Percentiles rank a stretch among this genome's conserved stretches.
Evolutionary conservation across 2,113 vertebrate species (phyloP).

Genomic region (Excalfactoria chinensis): DNA sequence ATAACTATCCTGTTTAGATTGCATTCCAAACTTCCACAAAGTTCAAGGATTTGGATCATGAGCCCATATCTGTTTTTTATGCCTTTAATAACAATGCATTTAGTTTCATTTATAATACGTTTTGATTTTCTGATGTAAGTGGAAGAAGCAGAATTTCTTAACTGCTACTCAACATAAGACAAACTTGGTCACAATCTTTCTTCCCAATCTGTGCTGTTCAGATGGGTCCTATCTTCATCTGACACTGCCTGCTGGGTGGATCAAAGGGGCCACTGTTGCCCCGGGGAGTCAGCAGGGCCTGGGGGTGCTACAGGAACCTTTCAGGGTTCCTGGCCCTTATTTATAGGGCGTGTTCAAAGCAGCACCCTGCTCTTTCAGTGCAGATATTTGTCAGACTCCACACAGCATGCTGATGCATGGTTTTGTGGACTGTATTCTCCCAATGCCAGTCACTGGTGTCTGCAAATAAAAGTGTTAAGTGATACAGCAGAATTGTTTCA

Average conservation of each 20-base stretch:
- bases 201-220: not conserved
- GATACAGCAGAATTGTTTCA: not conserved
- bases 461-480: not conserved
- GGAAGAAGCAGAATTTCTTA: not conserved
- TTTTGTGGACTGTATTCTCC: not conserved
- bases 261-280: not conserved
- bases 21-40: not conserved
- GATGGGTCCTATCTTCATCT: not conserved
- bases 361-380: not conserved
- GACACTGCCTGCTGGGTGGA: not conserved
- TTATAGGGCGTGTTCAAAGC: not conserved
- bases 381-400: not conserved
- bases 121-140: not conserved
- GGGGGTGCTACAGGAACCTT: not conserved
- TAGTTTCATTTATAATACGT: not conserved
- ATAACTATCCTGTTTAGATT: not conserved
- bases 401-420: not conserved
- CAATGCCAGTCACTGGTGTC: not conserved
- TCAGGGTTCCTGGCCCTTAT: not conserved
- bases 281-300: not conserved
- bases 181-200: not conserved
- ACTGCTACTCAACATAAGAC: not conserved
- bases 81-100: not conserved
- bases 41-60: not conserved
- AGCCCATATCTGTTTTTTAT: not conserved